phyloP scores from a whole-genome alignment of 2,797 vertebrate species.

The Tokudaia tokunoshimensis region DNA sequence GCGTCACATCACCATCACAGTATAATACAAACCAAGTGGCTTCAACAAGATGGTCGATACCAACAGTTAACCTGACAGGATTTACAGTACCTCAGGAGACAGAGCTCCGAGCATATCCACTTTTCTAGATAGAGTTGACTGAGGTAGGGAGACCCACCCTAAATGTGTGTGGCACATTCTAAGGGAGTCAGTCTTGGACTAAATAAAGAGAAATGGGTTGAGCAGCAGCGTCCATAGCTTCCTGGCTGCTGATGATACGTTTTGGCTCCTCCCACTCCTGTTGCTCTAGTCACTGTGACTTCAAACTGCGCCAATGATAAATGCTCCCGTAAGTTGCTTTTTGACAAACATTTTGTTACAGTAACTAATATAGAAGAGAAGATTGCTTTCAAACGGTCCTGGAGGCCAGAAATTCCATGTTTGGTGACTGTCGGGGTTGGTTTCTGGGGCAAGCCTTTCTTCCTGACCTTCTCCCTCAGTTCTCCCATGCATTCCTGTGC shows the following conservation, averaged over 20 bases:
- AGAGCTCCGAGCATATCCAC: neutral
- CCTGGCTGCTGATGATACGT: neutral
- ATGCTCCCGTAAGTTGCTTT: neutral
- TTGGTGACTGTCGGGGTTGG: accelerated
- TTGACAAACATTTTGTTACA: neutral
- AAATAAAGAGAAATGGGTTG: neutral
- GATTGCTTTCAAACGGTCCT: neutral
- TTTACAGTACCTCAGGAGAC: neutral
- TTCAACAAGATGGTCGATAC: neutral
- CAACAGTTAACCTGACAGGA: too few species aligned
- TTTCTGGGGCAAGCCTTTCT: neutral
- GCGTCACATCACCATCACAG: too few species aligned
- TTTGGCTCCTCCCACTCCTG: too few species aligned
- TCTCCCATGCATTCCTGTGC: neutral
- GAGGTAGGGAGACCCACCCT: neutral
- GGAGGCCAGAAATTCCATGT: neutral
- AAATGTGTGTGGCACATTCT: neutral
- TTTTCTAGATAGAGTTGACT: neutral
- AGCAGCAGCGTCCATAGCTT: neutral
- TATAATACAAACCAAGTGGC: neutral
- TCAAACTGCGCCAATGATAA: neutral
- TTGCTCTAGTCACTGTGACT: neutral
- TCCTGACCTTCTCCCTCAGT: neutral
- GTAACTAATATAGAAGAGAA: neutral
- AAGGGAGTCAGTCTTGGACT: neutral